Evolutionary conservation across 2,888 invertebrate species (phyloP).

Genomic region (Podotricha telesiphe): DNA sequence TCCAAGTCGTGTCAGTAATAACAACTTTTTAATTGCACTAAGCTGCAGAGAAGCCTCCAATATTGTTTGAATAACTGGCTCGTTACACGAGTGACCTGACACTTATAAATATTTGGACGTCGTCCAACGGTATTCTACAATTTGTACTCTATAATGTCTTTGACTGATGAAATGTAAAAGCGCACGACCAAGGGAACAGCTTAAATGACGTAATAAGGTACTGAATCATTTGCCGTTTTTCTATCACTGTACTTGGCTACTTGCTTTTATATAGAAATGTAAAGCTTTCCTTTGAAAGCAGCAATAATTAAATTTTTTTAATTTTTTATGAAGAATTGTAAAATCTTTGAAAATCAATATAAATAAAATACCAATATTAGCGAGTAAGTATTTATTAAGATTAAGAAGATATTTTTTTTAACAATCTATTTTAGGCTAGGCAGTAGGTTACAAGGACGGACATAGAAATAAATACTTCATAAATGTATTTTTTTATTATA

Average conservation of each 20-base stretch:
- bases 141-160: slow-evolving; percentile 25
- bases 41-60: slow-evolving; percentile 43
- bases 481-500: not conserved
- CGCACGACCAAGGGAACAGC: not conserved
- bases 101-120: slow-evolving; percentile 72
- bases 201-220: slow-evolving; percentile 23
- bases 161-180: slow-evolving; percentile 18
- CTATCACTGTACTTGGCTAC: not conserved
- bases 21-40: slow-evolving; percentile 36
- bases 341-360: too few relatives aligned
- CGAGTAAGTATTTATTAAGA: too few relatives aligned
- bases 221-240: slow-evolving; percentile 32
- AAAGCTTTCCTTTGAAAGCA: not conserved
- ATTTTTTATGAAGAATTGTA: too few relatives aligned
- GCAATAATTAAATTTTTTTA: too few relatives aligned
- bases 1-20: slow-evolving; percentile 19
- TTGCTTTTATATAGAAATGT: not conserved
- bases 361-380: too few relatives aligned
- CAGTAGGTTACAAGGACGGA: too few relatives aligned
- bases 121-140: slow-evolving; percentile 56
- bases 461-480: too few relatives aligned
- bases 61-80: slow-evolving; percentile 57
- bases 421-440: too few relatives aligned
- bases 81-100: slow-evolving; percentile 69
- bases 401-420: too few relatives aligned